phyloP scores from a whole-genome alignment of 64 coral and sea anemone species.

The Montipora efflorescens region DNA sequence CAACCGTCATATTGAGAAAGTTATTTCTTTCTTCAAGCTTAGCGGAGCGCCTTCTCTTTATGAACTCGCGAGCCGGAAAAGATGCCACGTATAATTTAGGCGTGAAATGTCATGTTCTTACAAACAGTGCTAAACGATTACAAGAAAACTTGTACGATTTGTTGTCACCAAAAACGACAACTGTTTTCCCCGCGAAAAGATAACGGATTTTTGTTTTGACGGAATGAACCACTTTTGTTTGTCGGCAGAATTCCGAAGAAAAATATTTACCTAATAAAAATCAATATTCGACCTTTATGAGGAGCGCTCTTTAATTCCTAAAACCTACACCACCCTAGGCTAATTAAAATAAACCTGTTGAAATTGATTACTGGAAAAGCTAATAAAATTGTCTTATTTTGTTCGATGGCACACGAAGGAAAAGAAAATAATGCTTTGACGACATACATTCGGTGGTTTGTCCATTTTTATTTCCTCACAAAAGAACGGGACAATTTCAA shows the following conservation, averaged over 20 bases:
- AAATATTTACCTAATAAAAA: conserved; percentile 60
- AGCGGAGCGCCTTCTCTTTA: background rate
- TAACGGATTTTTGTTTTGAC: conserved; percentile 43
- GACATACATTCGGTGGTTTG: background rate
- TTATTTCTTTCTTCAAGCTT: conserved; percentile 43
- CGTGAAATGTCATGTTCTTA: background rate
- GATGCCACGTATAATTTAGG: background rate
- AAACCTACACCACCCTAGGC: conserved; percentile 55
- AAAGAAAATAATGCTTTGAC: conserved; percentile 21
- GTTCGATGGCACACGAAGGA: background rate
- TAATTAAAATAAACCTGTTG: conserved; percentile 69
- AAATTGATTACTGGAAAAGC: conserved; percentile 56
- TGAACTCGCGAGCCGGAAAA: conserved; percentile 37
- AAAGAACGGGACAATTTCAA: background rate
- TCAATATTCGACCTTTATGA: conserved; percentile 39
- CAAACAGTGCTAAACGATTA: background rate
- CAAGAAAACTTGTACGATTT: background rate
- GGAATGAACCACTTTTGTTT: conserved; percentile 12
- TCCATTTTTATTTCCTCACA: background rate
- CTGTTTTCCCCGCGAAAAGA: background rate
- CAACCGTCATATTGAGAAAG: conserved; percentile 30
- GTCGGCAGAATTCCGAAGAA: conserved; percentile 30
- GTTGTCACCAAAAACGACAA: too few relatives aligned
- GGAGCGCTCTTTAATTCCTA: conserved; percentile 66
- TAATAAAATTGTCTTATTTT: conserved; percentile 14